Evolutionary conservation across 2,888 invertebrate species (phyloP).

Genomic region (Oscheius sp.): DNA sequence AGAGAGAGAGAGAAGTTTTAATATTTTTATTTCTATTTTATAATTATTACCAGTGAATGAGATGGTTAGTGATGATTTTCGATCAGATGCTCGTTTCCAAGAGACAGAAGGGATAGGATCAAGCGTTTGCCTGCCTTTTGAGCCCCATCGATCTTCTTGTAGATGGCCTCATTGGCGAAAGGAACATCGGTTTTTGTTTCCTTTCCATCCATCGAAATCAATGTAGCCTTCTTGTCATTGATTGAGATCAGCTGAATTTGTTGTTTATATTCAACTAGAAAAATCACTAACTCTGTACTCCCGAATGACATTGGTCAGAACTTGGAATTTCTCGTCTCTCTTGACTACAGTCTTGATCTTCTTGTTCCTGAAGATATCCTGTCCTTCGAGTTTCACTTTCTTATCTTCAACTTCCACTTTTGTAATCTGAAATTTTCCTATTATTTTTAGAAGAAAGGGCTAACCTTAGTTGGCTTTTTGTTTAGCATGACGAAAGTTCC

Average conservation of each 20-base stretch:
- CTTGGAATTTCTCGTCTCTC: neutral
- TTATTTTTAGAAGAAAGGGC: neutral
- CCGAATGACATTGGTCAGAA: slow-evolving; percentile 2
- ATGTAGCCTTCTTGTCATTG: slow-evolving; percentile 12
- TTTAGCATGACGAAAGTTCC: slow-evolving; percentile 7
- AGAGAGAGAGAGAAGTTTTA: no score
- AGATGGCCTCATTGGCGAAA: slow-evolving; percentile 16
- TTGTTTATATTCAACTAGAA: neutral
- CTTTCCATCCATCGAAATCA: slow-evolving; percentile 15
- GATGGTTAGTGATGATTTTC: slow-evolving; percentile 5
- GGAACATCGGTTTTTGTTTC: slow-evolving; percentile 14
- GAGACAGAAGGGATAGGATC: slow-evolving; percentile 13
- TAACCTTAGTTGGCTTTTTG: slow-evolving; percentile 5
- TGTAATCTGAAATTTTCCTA: neutral
- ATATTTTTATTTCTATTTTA: no score
- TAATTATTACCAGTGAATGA: no score
- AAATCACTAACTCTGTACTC: slow-evolving; percentile 9
- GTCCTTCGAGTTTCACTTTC: neutral
- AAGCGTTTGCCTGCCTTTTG: slow-evolving; percentile 7
- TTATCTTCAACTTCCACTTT: slow-evolving; percentile 10
- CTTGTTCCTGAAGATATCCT: slow-evolving; percentile 19
- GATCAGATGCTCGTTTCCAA: slow-evolving; percentile 4
- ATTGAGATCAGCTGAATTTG: slow-evolving; percentile 7
- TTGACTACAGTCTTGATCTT: slow-evolving; percentile 3
- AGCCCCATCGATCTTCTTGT: slow-evolving; percentile 12